Base-by-base conservation (phyloP, 1,140 invertebrate species). In the Ceratosolen solmsi region DNA sequence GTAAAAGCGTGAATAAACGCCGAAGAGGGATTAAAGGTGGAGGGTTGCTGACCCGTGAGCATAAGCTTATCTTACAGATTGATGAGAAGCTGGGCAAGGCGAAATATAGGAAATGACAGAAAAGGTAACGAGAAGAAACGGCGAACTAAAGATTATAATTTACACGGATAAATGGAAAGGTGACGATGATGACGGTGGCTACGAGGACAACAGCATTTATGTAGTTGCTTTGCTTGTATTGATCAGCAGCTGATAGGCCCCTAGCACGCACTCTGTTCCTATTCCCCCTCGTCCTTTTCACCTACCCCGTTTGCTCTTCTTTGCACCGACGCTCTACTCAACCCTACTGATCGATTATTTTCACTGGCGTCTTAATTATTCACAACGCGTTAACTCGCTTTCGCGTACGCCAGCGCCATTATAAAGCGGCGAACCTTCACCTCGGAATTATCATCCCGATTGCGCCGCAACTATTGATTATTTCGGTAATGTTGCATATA, bases 161-260 rank as follows among this genome's bases (percentile, higher is more conserved):
- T 25, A n/a, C 25, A 15, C 15, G n/a, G n/a, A 17, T 22, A 25
- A 25, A 30, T 30, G 58, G 68, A 71, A 36, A 1, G 46, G 38
- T 1, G 27, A 33, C 0, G 30, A 30, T n/a, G 33, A 20, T 87
- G 88, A 89, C 88, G n/a, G n/a, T n/a, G n/a, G n/a, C n/a, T n/a
- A n/a, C n/a, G n/a, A n/a, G n/a, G n/a, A n/a, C n/a, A n/a, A n/a
- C n/a, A n/a, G n/a, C n/a, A n/a, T n/a, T 88, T 91, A 89, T 88
- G 87, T 89, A 88, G 89, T 90, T 88, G 87, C 87, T 87, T 91
- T 90, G 88, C 89, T 88, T 88, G 90, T 90, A 90, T 91, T 89
- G 89, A 90, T 90, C 90, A 90, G 88, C 85, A 82, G 85, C 84
- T 90, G 90, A 90, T 89, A 90, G 89, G 80, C 84, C 84, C 85